These are phyloP conservation scores for Scolopax bukidnonensis DNA, from an alignment of 2,797 vertebrate genomes.

Conservation along the genomic window DNA sequence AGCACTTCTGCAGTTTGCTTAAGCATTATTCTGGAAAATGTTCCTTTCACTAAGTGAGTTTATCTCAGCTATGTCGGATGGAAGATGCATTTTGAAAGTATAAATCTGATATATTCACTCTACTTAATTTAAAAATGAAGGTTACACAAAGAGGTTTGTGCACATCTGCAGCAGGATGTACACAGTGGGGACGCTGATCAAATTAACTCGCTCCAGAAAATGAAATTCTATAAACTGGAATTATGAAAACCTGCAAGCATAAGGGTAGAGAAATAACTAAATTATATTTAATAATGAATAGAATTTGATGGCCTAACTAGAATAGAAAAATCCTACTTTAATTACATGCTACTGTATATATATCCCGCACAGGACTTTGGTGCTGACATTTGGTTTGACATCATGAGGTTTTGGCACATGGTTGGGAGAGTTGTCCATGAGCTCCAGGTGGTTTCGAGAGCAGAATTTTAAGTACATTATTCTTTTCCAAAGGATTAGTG, in stretches of 20 bases:
- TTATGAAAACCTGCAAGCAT: not conserved
- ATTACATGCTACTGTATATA: not conserved
- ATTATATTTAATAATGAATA: not conserved
- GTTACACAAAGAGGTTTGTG: not conserved
- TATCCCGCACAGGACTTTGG: not conserved
- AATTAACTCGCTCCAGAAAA: not conserved
- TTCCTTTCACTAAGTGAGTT: not conserved
- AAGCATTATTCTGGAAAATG: not conserved
- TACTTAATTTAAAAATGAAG: not conserved
- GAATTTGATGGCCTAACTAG: not conserved
- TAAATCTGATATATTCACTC: not conserved
- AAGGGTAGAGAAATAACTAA: not conserved
- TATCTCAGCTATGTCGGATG: rapidly evolving
- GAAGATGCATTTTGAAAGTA: not conserved
- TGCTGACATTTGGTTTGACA: not conserved
- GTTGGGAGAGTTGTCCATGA: not conserved
- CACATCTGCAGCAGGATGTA: not conserved
- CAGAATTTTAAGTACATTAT: conserved; percentile 57
- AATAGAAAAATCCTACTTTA: not conserved
- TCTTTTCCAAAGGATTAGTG: conserved; percentile 28
- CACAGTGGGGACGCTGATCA: not conserved
- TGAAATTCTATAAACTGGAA: not conserved
- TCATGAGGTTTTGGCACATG: not conserved
- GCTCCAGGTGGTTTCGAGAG: conserved; percentile 18
- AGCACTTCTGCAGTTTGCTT: not conserved